Conservation (phyloP, 2,888 invertebrate species). For the Drosophila robusta region DNA sequence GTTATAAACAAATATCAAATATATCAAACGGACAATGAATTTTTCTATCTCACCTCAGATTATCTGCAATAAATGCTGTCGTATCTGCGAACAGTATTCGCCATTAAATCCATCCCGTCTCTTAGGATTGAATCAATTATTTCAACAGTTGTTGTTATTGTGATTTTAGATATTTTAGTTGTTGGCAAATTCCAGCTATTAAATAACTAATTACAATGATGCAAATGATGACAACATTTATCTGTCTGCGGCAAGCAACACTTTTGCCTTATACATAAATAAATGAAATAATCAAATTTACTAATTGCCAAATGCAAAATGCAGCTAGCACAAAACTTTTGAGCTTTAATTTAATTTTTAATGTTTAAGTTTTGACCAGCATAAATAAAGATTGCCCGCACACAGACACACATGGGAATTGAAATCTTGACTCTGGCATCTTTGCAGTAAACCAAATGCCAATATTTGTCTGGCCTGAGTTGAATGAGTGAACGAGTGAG, state of each 20-base stretch:
- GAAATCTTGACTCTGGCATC: conserved; percentile 52
- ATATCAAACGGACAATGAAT: no score
- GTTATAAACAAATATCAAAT: no score
- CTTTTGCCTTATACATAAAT: conserved; percentile 52
- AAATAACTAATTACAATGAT: conserved; percentile 67
- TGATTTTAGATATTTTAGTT: conserved; percentile 6
- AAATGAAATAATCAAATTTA: conserved; percentile 71
- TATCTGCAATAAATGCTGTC: background rate
- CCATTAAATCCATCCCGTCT: background rate
- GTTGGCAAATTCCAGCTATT: conserved; percentile 57
- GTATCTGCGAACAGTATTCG: background rate
- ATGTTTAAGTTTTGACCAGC: conserved; percentile 65
- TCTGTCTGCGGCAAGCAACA: conserved; percentile 30
- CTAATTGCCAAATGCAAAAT: conserved; percentile 67
- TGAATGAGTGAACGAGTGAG: conserved; percentile 23
- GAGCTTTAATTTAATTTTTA: conserved; percentile 72
- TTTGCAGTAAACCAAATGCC: conserved; percentile 54
- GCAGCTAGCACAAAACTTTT: conserved; percentile 36
- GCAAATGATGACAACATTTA: conserved; percentile 35
- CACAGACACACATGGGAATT: conserved; percentile 27
- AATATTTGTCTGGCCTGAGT: conserved; percentile 65
- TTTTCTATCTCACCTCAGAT: background rate
- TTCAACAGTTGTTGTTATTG: conserved; percentile 22
- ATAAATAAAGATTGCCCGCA: conserved; percentile 43
- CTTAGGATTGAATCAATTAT: conserved; percentile 27